Evolutionary conservation across 2,888 invertebrate genomes (phyloP), one percentile per base, ranked within the genome.

Genomic region (Standfussiana lucernea): DNA sequence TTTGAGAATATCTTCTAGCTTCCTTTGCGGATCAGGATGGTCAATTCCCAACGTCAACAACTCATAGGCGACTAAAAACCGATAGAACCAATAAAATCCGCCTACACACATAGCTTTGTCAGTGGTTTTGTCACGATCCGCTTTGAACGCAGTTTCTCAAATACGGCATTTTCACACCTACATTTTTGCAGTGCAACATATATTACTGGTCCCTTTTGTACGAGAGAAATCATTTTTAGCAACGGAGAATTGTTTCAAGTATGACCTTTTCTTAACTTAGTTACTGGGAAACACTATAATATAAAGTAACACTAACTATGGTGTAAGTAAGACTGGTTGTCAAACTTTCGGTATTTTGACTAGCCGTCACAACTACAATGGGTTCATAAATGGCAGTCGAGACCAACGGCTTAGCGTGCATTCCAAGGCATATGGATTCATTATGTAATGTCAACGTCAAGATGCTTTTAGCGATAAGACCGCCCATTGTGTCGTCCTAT

Each of bases 1-100:
- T 75, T 64, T 56, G 69, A 76, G 68, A 56, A 70, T 42, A 64
- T 47, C 15, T 53, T 50, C 35, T 77, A 68, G 75, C 80, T 83
- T 86, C 76, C 74, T 72, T 42, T 61, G 13, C 40, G 28, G 32
- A 53, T 61, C 18, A 24, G 32, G 72, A 79, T 67, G 47, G 73
- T 65, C 61, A 69, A 42, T 28, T 15, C n/a, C 13, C 32, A 37
- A 72, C 35, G 32, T 77, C 67, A 37, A 15, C 53, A 56, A 69
- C 62, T 83, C 21, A 72, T 67, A 65, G 18, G 15, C 32, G 37
- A 61, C 74, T 71, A 74, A 78, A 78, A 73, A 53, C 6, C 18
- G 24, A 13, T 56, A 32, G 28, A 67, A 66, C 56, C 42, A 73
- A 75, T 62, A 66, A 64, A 68, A 64, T 37, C 15, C 28, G 24